These are phyloP conservation scores for Empis livida DNA, from an alignment of 2,888 invertebrate genomes.

Conservation along the genomic window DNA sequence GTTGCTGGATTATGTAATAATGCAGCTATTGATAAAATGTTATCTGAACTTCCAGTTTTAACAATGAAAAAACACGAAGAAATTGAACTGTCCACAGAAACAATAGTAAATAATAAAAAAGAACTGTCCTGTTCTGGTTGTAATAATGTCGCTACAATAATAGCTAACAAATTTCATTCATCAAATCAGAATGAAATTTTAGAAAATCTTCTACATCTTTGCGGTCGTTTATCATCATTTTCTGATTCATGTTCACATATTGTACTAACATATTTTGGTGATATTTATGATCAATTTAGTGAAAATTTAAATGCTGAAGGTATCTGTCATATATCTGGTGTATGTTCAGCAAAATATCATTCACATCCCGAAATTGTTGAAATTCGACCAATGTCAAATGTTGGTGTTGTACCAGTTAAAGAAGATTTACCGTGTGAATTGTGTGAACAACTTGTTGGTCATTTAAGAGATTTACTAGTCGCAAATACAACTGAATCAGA, in stretches of 20 bases:
- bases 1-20: slow-evolving; percentile 82
- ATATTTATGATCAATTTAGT: slow-evolving; percentile 50
- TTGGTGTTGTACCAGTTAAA: slow-evolving; percentile 42
- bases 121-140: slow-evolving; percentile 27
- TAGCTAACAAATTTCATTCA: slow-evolving; percentile 27
- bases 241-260: slow-evolving; percentile 70
- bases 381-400: slow-evolving; percentile 42
- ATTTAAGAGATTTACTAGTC: slow-evolving; percentile 64
- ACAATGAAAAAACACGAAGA: slow-evolving; percentile 1
- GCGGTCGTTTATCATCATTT: slow-evolving; percentile 56
- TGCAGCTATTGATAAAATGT: slow-evolving; percentile 50
- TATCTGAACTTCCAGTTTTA: slow-evolving; percentile 28
- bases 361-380: slow-evolving; percentile 47
- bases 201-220: slow-evolving; percentile 39
- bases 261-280: slow-evolving; percentile 58
- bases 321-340: slow-evolving; percentile 64
- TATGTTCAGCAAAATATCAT: slow-evolving; percentile 51
- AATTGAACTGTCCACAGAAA: slow-evolving; percentile 3
- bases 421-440: slow-evolving; percentile 70
- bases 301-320: slow-evolving; percentile 48
- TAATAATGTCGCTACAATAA: slow-evolving; percentile 22
- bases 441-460: slow-evolving; percentile 68
- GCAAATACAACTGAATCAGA: slow-evolving; percentile 76
- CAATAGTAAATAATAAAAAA: background rate
- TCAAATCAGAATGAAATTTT: slow-evolving; percentile 29